Evolutionary conservation across 2,888 invertebrate species (phyloP).

Genomic region (Frankliniella fusca): DNA sequence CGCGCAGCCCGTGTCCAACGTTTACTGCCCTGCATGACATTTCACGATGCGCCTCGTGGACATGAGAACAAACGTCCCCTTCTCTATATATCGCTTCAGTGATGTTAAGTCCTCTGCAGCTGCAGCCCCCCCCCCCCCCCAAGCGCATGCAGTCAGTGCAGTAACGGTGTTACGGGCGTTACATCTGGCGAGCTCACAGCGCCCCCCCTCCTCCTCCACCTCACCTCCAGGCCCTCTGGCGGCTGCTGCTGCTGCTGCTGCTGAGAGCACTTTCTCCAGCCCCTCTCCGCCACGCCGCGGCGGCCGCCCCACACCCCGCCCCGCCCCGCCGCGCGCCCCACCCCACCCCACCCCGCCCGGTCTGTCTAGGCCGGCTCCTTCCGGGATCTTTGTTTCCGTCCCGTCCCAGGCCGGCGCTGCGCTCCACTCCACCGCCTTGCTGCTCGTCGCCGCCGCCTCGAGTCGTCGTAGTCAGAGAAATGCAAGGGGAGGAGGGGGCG

Average conservation of each 20-base stretch:
- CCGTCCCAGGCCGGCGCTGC: background rate
- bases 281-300: too few species aligned
- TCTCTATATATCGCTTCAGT: too few species aligned
- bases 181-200: slow-evolving; percentile 3
- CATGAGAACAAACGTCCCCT: background rate
- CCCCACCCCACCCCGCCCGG: background rate
- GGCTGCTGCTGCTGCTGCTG: background rate
- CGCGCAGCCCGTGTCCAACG: background rate
- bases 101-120: background rate
- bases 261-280: slow-evolving; percentile 16
- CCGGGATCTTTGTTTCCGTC: slow-evolving; percentile 24
- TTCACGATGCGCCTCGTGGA: background rate
- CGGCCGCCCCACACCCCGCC: background rate
- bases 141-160: background rate
- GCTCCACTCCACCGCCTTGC: background rate
- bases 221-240: background rate
- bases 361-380: background rate
- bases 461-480: too few species aligned
- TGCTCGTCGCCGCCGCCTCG: background rate
- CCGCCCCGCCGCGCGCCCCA: background rate
- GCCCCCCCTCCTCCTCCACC: background rate
- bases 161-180: slow-evolving; percentile 24
- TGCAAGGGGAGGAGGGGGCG: too few species aligned
- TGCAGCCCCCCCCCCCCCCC: background rate
- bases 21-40: background rate